Percentiles rank a stretch among this genome's conserved stretches.
Conservation (phyloP, 2,797 vertebrate genomes). For the Notamacropus eugenii region DNA sequence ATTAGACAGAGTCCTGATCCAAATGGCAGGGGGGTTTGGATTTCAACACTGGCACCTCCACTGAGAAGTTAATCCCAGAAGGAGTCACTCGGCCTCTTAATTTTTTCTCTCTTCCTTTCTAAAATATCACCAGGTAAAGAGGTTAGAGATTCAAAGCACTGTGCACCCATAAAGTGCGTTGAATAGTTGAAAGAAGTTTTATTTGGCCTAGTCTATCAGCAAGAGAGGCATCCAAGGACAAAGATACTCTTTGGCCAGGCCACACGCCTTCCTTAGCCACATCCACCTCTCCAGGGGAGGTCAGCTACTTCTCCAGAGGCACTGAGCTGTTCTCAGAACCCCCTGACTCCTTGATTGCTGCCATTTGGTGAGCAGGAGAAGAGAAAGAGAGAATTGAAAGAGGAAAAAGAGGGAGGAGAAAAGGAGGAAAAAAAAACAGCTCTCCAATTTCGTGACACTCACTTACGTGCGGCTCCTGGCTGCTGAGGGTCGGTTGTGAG, state of each 20-base stretch:
- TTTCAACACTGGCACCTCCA: background rate
- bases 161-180: background rate
- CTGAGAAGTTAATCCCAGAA: background rate
- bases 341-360: background rate
- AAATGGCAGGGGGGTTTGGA: background rate
- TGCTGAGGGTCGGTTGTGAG: constrained; percentile 22
- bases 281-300: background rate
- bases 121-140: background rate
- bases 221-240: background rate
- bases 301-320: constrained; percentile 23
- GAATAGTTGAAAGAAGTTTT: background rate
- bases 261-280: constrained; percentile 3
- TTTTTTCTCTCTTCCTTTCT: background rate
- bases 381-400: constrained; percentile 21
- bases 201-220: background rate
- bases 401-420: background rate
- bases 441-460: constrained; percentile 16
- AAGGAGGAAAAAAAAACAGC: background rate
- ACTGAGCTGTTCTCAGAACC: constrained; percentile 8
- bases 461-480: constrained; percentile 21
- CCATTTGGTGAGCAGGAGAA: constrained; percentile 24
- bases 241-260: background rate
- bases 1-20: background rate
- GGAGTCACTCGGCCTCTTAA: background rate
- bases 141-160: background rate